Conservation (phyloP, 2,797 vertebrate genomes). For the Triplophysa bombifrons region DNA sequence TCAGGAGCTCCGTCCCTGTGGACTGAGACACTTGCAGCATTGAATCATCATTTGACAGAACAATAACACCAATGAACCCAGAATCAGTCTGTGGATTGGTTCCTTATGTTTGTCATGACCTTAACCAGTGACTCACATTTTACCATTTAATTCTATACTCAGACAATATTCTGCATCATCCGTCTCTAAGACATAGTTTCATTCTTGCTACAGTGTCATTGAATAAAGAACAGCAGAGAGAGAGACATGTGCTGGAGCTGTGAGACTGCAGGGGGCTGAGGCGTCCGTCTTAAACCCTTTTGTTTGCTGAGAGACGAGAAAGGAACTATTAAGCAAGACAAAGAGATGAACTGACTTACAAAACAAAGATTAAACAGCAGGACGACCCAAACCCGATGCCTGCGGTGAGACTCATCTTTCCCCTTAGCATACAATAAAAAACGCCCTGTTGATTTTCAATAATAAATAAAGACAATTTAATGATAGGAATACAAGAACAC, state of each 20-base stretch:
- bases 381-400: not conserved
- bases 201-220: not conserved
- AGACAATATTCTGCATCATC: not conserved
- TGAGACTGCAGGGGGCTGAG: not conserved
- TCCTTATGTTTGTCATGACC: not conserved
- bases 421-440: not conserved
- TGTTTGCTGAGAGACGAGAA: conserved; percentile 38
- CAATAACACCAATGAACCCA: conserved; percentile 5
- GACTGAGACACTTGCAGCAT: conserved; percentile 12
- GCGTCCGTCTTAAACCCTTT: conserved; percentile 42
- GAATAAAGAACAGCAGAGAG: not conserved
- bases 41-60: conserved; percentile 27
- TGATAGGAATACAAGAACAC: not conserved
- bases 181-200: not conserved
- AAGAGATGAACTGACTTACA: conserved; percentile 34
- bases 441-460: conserved; percentile 15
- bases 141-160: no score
- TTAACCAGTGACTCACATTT: conserved; percentile 3
- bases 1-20: conserved; percentile 10
- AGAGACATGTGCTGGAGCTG: not conserved
- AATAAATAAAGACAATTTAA: no score
- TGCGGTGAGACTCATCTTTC: conserved; percentile 9
- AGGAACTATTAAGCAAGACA: conserved; percentile 42
- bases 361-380: conserved; percentile 32
- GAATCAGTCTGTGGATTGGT: not conserved